Conservation (phyloP, 2,113 vertebrate genomes). For the Vulpes ferrilata region DNA sequence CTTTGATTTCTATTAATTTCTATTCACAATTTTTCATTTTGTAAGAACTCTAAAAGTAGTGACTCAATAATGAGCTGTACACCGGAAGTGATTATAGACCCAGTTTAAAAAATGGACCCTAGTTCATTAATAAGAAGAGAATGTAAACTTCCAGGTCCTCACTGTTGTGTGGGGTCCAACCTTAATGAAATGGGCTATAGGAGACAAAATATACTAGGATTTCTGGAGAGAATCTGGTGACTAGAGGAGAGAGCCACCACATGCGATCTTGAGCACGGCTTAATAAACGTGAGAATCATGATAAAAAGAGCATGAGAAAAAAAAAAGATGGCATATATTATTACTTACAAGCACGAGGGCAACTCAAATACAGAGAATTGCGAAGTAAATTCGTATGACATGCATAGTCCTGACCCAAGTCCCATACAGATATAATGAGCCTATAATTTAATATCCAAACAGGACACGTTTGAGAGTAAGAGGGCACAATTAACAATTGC, state of each 20-base stretch:
- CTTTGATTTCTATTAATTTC: constrained; percentile 10
- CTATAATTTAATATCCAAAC: not conserved
- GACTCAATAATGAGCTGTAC: not conserved
- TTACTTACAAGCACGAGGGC: not conserved
- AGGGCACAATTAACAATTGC: not conserved
- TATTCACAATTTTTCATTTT: not conserved
- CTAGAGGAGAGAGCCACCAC: not conserved
- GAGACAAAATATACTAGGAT: not conserved
- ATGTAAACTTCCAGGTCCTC: not conserved
- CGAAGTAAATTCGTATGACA: not conserved
- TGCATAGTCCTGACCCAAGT: not conserved
- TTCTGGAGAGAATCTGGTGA: not conserved
- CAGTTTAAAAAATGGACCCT: not conserved
- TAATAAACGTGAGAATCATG: not conserved
- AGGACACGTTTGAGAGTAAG: not conserved
- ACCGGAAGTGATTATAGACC: not conserved
- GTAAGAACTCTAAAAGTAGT: constrained; percentile 5
- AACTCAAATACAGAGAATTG: not conserved
- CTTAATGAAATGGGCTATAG: not conserved
- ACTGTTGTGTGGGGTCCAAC: not conserved
- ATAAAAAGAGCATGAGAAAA: not conserved
- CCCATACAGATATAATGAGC: not conserved
- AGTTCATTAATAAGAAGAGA: not conserved
- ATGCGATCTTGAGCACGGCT: not conserved
- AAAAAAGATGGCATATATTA: not conserved